Evolutionary conservation across 2,113 vertebrate genomes (phyloP).

Genomic region (Patagioenas fasciata): DNA sequence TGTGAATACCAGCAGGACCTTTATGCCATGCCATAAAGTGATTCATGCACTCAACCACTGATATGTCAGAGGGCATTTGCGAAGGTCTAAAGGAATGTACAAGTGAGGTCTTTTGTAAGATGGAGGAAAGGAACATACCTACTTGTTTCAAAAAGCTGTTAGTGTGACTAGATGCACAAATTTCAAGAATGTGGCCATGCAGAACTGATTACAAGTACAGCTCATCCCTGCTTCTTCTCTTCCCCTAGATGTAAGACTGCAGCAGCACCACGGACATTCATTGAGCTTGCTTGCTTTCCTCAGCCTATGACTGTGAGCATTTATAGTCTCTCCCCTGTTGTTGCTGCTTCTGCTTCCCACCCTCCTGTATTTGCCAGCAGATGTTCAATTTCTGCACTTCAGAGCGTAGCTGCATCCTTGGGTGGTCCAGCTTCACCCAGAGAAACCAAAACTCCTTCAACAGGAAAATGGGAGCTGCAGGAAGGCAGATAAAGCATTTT

Average conservation of each 20-base stretch:
- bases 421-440: constrained; percentile 27
- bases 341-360: neutral
- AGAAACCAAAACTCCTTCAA: constrained; percentile 8
- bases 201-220: neutral
- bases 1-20: neutral
- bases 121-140: neutral
- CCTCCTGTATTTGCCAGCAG: neutral
- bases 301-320: neutral
- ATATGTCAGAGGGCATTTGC: neutral
- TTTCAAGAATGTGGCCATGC: neutral
- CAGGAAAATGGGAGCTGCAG: neutral
- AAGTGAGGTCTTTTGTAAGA: neutral
- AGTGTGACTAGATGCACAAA: neutral
- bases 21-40: neutral
- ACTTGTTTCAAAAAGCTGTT: neutral
- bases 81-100: neutral
- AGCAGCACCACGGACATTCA: neutral
- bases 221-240: neutral
- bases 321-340: neutral
- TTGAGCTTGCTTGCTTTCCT: neutral
- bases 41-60: neutral
- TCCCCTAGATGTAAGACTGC: neutral
- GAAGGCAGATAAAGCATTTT: neutral
- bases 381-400: neutral
- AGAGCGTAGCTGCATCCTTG: neutral